Base-by-base conservation (phyloP, 2,888 invertebrate species). In the Limnephilus auricula region DNA sequence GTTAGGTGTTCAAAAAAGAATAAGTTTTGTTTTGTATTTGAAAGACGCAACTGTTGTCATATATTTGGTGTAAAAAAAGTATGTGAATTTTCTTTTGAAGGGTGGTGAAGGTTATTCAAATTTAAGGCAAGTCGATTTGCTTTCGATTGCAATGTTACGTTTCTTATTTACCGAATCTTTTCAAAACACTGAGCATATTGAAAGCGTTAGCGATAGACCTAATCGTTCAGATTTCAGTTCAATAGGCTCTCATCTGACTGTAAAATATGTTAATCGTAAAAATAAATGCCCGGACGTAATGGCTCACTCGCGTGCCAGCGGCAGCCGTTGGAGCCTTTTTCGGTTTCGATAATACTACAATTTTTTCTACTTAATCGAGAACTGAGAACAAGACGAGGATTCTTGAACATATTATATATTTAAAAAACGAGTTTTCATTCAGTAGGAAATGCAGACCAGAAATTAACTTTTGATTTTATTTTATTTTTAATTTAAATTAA, bases 251-350 rank as follows among this genome's bases (percentile, higher is more conserved):
- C 86, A 50, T 65, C 87, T 31, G 31, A 65, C 87, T 87, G 65
- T 87, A 65, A 87, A 87, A 87, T 87, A 87, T 50, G 50, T 87
- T 87, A 65, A 87, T 32, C 87, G 87, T 87, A 50, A 87, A 87
- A 87, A 87, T 31, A 87, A 87, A 87, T 87, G 65, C 32, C 87
- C 87, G 31, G 31, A 50, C 18, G 31, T 87, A 87, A 87, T 78
- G 87, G 50, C 18, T 50, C 87, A 50, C 32, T 87, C 87, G 65
- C 87, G 50, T 87, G 87, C 87, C 65, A 9, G 87, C 3, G 15
- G 34, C 65, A 30, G 86, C n/a, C 50, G 30, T 30, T 80, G 9
- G 65, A n/a, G 65, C 65, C 6, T n/a, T n/a, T 65, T 65, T 65
- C 65, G 25, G 25, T 25, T 25, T 25, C n/a, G 65, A 65, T 65